Evolutionary conservation across 2,888 invertebrate genomes (phyloP).

Genomic region (Philopedon plagiatum): DNA sequence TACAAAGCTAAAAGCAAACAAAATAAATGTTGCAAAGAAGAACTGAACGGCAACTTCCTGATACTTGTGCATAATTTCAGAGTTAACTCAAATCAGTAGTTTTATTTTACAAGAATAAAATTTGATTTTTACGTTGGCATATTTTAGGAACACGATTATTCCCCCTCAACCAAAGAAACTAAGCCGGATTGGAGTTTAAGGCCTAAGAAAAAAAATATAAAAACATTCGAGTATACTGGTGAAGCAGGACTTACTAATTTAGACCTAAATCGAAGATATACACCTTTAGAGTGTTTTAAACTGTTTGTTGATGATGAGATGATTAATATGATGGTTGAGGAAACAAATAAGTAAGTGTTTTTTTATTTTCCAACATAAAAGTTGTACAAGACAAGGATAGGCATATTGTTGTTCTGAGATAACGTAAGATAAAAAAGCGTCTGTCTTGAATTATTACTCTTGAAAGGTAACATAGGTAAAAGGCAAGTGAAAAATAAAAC

Average conservation of each 20-base stretch:
- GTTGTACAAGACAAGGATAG: too few species aligned
- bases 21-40: too few species aligned
- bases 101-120: not conserved
- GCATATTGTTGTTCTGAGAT: too few species aligned
- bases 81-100: too few species aligned
- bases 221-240: slow-evolving; percentile 14
- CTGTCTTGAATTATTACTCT: too few species aligned
- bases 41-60: too few species aligned
- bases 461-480: too few species aligned
- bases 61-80: too few species aligned
- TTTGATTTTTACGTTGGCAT: not conserved
- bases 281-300: slow-evolving; percentile 38
- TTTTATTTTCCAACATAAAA: not conserved
- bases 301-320: slow-evolving; percentile 43
- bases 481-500: too few species aligned
- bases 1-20: too few species aligned
- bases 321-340: slow-evolving; percentile 38
- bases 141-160: not conserved
- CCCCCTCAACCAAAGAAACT: not conserved
- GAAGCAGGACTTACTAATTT: slow-evolving; percentile 18
- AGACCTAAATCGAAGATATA: slow-evolving; percentile 23
- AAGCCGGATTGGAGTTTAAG: slow-evolving; percentile 19
- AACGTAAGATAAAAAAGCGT: too few species aligned
- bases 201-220: slow-evolving; percentile 27
- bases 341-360: slow-evolving; percentile 42